Evolutionary conservation across 2,888 invertebrate species (phyloP).

Genomic region (Epirrita christyi): DNA sequence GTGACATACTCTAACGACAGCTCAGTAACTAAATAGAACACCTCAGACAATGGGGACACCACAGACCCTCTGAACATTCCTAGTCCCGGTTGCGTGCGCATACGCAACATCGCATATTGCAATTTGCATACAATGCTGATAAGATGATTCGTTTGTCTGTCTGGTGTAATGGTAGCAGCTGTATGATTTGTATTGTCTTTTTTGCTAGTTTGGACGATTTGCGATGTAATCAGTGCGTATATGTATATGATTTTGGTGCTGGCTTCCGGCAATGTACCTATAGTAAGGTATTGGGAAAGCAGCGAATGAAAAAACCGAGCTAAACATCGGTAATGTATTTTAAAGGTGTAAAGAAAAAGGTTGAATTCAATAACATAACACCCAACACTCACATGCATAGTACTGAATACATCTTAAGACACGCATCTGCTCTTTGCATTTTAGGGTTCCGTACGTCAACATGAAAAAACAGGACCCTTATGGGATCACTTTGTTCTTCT

Average conservation of each 20-base stretch:
- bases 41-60: conserved; percentile 1
- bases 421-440: background rate
- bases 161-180: conserved; percentile 41
- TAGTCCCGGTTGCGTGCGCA: conserved; percentile 56
- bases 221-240: background rate
- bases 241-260: too few species aligned
- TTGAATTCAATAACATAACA: too few species aligned
- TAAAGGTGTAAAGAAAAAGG: too few species aligned
- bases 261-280: too few species aligned
- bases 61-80: conserved; percentile 21
- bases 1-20: conserved; percentile 3
- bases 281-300: too few species aligned
- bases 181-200: conserved; percentile 36
- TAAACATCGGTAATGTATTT: too few species aligned
- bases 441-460: too few species aligned
- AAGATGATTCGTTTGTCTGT: conserved; percentile 51
- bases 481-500: too few species aligned
- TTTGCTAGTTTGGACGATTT: conserved; percentile 3
- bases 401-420: too few species aligned
- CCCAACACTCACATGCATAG: too few species aligned
- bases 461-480: too few species aligned
- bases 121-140: conserved; percentile 78
- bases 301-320: too few species aligned
- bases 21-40: conserved; percentile 15
- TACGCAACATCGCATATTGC: conserved; percentile 58